These are phyloP conservation scores for Morelia viridis DNA, from an alignment of 2,797 vertebrate genomes.

Conservation along the genomic window DNA sequence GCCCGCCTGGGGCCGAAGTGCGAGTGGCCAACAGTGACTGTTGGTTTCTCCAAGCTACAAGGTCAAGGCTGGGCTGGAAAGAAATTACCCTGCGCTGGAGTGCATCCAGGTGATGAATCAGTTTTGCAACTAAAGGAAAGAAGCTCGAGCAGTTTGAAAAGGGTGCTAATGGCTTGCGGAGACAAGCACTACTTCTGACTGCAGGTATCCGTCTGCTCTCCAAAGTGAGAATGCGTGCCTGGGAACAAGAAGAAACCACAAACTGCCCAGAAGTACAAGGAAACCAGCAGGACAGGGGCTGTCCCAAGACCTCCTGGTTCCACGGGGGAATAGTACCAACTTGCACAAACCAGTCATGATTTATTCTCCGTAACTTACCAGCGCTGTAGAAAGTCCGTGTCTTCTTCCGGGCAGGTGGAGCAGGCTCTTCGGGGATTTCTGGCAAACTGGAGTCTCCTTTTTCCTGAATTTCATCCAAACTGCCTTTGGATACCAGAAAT, in stretches of 20 bases:
- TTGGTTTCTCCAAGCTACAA: neutral
- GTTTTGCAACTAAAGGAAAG: neutral
- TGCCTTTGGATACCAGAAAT: conserved; percentile 16
- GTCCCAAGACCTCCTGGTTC: neutral
- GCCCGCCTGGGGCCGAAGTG: neutral
- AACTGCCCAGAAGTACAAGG: neutral
- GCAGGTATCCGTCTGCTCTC: neutral
- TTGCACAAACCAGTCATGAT: neutral
- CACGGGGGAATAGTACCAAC: neutral
- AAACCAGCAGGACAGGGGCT: neutral
- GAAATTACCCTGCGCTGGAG: neutral
- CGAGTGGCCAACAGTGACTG: neutral
- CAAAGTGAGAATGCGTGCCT: neutral
- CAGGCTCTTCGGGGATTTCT: conserved; percentile 46
- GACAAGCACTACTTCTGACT: neutral
- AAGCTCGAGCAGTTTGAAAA: neutral
- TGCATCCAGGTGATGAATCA: neutral
- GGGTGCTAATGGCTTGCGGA: neutral
- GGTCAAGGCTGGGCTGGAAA: neutral
- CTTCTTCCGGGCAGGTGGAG: conserved; percentile 83
- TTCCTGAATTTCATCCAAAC: conserved; percentile 6
- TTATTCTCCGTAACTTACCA: conserved; percentile 71
- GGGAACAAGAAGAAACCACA: neutral
- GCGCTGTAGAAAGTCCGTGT: conserved; percentile 88
- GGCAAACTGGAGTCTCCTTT: conserved; percentile 23